phyloP scores from a whole-genome alignment of 2,797 vertebrate species.

The Coendou prehensilis region DNA sequence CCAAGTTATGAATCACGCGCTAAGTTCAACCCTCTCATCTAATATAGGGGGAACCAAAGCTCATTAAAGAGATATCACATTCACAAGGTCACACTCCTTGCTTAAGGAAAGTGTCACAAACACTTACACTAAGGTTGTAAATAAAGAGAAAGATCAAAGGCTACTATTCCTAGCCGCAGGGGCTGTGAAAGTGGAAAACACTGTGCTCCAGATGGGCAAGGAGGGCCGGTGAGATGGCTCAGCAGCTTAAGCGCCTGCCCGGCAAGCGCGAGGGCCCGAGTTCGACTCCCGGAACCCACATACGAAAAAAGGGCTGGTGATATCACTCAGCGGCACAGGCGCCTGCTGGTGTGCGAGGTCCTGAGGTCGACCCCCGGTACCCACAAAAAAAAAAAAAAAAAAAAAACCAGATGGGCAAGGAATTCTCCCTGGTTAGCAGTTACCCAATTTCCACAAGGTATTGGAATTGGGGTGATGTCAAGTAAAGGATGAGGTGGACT shows the following conservation, averaged over 20 bases:
- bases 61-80: background rate
- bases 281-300: too few species aligned
- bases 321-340: too few species aligned
- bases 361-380: too few species aligned
- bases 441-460: background rate
- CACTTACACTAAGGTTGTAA: background rate
- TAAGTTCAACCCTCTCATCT: background rate
- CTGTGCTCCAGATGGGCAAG: background rate
- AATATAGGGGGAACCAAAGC: background rate
- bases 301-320: too few species aligned
- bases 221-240: too few species aligned
- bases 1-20: background rate
- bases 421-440: background rate
- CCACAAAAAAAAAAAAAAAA: too few species aligned
- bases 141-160: slow-evolving; percentile 7
- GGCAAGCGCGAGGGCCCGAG: too few species aligned
- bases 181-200: background rate
- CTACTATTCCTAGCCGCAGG: background rate
- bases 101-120: background rate
- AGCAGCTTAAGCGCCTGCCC: too few species aligned
- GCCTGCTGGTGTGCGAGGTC: too few species aligned
- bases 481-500: background rate
- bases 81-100: background rate
- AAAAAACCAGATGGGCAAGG: background rate
- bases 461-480: background rate